Conservation (phyloP, 2,888 invertebrate genomes). For the Rhaphigaster nebulosa region DNA sequence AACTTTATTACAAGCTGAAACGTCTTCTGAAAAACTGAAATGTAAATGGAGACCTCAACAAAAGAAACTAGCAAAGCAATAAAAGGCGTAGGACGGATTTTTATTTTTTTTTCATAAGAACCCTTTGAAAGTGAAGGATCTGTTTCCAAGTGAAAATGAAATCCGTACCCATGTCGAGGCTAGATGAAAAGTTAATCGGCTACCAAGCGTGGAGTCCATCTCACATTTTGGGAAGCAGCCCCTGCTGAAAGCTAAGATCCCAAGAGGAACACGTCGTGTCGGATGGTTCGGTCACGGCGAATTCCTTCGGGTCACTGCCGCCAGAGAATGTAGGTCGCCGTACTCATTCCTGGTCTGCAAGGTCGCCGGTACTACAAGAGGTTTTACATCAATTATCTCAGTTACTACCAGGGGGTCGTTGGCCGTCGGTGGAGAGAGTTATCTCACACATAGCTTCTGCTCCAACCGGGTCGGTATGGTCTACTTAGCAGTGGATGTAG, state of each 20-base stretch:
- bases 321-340: slow-evolving; percentile 34
- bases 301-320: slow-evolving; percentile 38
- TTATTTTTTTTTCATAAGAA: neutral
- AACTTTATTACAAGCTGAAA: neutral
- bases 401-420: neutral
- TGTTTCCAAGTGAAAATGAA: slow-evolving; percentile 27
- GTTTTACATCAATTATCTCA: slow-evolving; percentile 20
- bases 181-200: slow-evolving; percentile 34
- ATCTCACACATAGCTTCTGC: neutral
- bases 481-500: slow-evolving; percentile 20
- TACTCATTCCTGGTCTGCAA: neutral
- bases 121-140: slow-evolving; percentile 1
- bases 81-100: neutral
- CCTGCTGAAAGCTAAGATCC: neutral
- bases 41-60: neutral
- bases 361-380: slow-evolving; percentile 1
- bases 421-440: neutral
- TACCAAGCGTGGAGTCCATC: slow-evolving; percentile 41
- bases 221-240: neutral
- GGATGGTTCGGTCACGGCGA: slow-evolving; percentile 48
- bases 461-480: neutral
- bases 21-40: neutral
- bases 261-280: slow-evolving; percentile 25
- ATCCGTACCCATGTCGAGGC: slow-evolving; percentile 36
- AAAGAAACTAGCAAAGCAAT: neutral